Evolutionary conservation across 2,797 vertebrate genomes (phyloP), one percentile per base, ranked within the genome.

Genomic region (Phoxinus dragarum): DNA sequence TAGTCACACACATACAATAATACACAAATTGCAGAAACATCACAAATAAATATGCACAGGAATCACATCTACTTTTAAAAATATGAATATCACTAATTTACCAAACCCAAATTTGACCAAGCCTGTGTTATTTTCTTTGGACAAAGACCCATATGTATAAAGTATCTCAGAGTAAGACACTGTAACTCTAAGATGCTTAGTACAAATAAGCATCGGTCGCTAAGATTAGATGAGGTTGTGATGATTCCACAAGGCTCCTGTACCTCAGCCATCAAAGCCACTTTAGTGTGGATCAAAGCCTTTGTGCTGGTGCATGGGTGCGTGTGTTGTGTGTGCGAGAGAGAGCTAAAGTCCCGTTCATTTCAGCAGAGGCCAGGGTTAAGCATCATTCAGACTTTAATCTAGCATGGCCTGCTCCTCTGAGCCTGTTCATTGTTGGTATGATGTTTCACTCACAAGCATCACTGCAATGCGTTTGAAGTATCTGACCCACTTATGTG

Each of bases 371-470:
- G 75, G 67, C 87, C 82, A 86, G 84, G 88, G 89, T 90, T 90
- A 90, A 89, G 86, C 86, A 82, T 87, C 86, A 85, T 86, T 88
- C 67, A 88, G 77, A 87, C 87, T 85, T 88, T 90, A 89, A 91
- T 90, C 88, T 89, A 67, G 36, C 68, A 72, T 80, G 77, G 77
- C 71, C 71, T 82, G 67, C 79, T 82, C 42, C 49, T 80, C 82
- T 85, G 88, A 87, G 83, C 72, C 84, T 80, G 84, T 67, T 85
- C 77, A 80, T 85, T 85, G 87, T 90, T 80, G 86, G 87, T 89
- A 64, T 74, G 76, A 87, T 87, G 82, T 84, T 81, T 81, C 86
- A 84, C 86, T 84, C 69, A 64, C 80, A 82, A 72, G 61, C 73
- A 71, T 78, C 72, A 54, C 40, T 31, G 71, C 73, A 86, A 84